Percentiles rank a stretch among this genome's conserved stretches.
These are phyloP conservation scores for Triops longicaudatus DNA, from an alignment of 1,140 invertebrate species.

Conservation along the genomic window DNA sequence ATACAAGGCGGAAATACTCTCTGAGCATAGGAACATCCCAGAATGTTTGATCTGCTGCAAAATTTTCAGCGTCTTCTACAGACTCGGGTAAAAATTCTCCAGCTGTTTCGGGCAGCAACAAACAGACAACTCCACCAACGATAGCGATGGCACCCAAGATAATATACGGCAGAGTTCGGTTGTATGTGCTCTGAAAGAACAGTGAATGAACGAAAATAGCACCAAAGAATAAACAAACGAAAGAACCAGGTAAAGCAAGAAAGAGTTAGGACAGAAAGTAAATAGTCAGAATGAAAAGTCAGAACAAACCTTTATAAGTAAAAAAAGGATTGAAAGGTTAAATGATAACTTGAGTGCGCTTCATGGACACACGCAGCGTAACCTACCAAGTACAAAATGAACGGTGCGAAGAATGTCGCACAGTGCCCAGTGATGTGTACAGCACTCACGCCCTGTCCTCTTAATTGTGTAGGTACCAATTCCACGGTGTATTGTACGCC, in stretches of 20 bases:
- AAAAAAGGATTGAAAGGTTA: too few relatives aligned
- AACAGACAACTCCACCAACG: conserved; percentile 32
- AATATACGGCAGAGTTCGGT: conserved; percentile 23
- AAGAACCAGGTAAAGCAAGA: too few relatives aligned
- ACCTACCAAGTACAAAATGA: conserved; percentile 65
- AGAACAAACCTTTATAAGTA: too few relatives aligned
- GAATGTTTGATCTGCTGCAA: conserved; percentile 19
- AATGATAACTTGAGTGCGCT: too few relatives aligned
- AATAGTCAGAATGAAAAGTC: too few relatives aligned
- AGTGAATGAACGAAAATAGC: too few relatives aligned
- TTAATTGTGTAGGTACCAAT: conserved; percentile 71
- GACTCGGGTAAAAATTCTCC: conserved; percentile 33
- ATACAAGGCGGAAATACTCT: not conserved
- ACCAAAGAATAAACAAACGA: too few relatives aligned
- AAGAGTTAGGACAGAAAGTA: too few relatives aligned
- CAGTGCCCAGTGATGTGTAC: conserved; percentile 81
- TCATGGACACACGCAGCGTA: too few relatives aligned
- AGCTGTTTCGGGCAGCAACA: conserved; percentile 34
- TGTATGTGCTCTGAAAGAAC: conserved; percentile 3
- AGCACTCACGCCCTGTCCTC: conserved; percentile 70
- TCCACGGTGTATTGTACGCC: conserved; percentile 81
- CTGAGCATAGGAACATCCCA: not conserved
- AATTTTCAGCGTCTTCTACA: conserved; percentile 33
- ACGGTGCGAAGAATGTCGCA: conserved; percentile 68
- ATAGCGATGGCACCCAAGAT: conserved; percentile 34